Percentiles rank a stretch among this genome's conserved stretches.
Evolutionary conservation across 1,140 invertebrate species (phyloP).

Genomic region (Drosophila sproati): DNA sequence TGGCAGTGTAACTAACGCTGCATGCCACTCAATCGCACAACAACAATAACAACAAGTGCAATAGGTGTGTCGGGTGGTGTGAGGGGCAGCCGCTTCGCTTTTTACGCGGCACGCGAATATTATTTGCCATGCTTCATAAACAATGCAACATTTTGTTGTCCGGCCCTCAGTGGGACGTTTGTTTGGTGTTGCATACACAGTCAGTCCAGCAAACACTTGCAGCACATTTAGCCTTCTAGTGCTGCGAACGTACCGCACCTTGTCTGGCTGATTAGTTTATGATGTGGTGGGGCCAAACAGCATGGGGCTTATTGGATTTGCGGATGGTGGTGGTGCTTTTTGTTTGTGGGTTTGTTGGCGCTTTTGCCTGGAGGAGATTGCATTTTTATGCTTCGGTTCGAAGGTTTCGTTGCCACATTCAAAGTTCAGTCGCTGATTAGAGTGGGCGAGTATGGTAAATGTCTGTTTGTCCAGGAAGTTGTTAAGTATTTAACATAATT

Average conservation of each 20-base stretch:
- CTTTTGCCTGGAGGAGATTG: conserved; percentile 12
- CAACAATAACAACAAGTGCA: conserved; percentile 14
- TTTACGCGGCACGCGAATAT: conserved; percentile 46
- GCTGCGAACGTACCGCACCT: conserved; percentile 32
- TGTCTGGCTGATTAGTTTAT: conserved; percentile 53
- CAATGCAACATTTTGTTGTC: conserved; percentile 46
- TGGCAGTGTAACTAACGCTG: conserved; percentile 46
- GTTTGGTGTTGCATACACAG: neutral
- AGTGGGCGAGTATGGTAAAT: conserved; percentile 14
- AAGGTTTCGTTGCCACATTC: conserved; percentile 22
- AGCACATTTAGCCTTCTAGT: conserved; percentile 8
- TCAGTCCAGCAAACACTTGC: conserved; percentile 26
- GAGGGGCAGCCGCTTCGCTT: conserved; percentile 4
- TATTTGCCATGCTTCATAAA: conserved; percentile 44
- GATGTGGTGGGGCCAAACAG: conserved; percentile 34
- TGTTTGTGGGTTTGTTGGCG: neutral
- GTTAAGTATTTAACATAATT: conserved; percentile 40
- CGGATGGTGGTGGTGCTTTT: too few species aligned
- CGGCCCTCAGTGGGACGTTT: neutral
- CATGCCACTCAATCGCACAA: conserved; percentile 43
- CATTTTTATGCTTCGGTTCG: conserved; percentile 23
- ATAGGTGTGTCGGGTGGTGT: neutral
- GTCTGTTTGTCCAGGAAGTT: conserved; percentile 36
- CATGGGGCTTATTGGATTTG: neutral
- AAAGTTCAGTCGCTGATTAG: conserved; percentile 31